A percentile compares a stretch with the other conserved stretches of the same genome.
Conservation (phyloP, 2,888 invertebrate genomes). For the Zhuqinia jingwanae region DNA sequence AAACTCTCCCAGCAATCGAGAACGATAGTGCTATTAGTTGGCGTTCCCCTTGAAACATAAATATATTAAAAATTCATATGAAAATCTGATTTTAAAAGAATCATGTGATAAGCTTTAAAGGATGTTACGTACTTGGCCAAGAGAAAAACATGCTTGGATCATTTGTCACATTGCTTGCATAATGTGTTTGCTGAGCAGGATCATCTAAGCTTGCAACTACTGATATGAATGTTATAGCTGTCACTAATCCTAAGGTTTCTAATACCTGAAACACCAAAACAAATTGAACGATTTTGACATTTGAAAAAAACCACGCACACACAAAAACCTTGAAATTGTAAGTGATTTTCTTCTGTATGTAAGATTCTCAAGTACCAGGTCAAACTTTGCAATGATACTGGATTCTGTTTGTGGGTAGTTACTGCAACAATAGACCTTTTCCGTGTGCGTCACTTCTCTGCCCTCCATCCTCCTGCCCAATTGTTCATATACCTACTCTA, state of each 20-base stretch:
- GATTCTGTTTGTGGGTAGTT: constrained; percentile 73
- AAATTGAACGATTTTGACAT: neutral
- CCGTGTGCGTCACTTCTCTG: constrained; percentile 8
- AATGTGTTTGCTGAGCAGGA: neutral
- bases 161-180: constrained; percentile 30
- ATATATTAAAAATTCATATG: neutral
- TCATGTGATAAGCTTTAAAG: neutral
- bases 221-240: constrained; percentile 27
- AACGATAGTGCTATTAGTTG: constrained; percentile 46
- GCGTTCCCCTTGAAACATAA: constrained; percentile 25
- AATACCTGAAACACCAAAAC: constrained; percentile 30
- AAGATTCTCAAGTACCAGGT: too few relatives aligned
- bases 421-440: constrained; percentile 74
- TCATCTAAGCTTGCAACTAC: constrained; percentile 39
- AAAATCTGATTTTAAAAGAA: neutral
- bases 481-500: too few relatives aligned
- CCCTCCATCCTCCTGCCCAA: neutral
- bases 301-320: neutral
- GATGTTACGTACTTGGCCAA: constrained; percentile 60
- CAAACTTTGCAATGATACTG: constrained; percentile 69
- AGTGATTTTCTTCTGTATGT: too few relatives aligned
- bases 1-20: neutral
- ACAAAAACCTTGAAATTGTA: too few relatives aligned
- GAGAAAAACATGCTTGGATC: constrained; percentile 53
- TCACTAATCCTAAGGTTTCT: constrained; percentile 13